Evolutionary conservation across 2,113 vertebrate species (phyloP).

Genomic region (Lates calcarifer): DNA sequence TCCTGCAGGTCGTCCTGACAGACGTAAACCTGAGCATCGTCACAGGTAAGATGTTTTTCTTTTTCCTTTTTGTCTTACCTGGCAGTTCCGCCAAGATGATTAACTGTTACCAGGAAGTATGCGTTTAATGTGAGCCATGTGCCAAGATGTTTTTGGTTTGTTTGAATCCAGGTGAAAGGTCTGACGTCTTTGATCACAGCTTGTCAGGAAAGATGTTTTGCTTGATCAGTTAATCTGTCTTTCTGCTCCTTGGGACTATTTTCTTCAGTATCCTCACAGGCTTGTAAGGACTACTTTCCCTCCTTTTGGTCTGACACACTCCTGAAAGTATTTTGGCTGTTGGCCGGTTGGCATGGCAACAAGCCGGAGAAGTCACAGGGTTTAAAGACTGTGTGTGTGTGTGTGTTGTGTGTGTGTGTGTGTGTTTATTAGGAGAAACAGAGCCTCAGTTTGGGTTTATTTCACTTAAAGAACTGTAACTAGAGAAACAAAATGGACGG

Average conservation of each 20-base stretch:
- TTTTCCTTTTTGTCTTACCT: background rate
- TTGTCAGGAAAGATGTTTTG: background rate
- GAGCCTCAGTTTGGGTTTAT: background rate
- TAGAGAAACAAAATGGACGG: background rate
- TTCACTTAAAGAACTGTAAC: background rate
- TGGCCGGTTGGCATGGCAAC: constrained; percentile 64
- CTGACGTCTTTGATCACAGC: constrained; percentile 1
- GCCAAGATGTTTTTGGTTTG: background rate
- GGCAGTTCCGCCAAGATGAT: background rate
- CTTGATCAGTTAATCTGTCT: background rate
- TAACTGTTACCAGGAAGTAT: background rate
- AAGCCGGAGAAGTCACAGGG: constrained; percentile 35
- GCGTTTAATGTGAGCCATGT: background rate
- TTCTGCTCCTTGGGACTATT: background rate
- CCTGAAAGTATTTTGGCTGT: constrained; percentile 63
- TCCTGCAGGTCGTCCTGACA: constrained; percentile 71
- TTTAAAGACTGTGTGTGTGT: constrained; percentile 40
- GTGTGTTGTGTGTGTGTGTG: constrained; percentile 40
- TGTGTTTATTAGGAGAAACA: constrained; percentile 23
- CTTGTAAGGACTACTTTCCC: constrained; percentile 37
- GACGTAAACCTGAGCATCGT: constrained; percentile 76
- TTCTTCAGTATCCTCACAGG: constrained; percentile 9
- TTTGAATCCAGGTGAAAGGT: constrained; percentile 13
- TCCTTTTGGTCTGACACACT: constrained; percentile 61
- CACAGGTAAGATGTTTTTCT: constrained; percentile 63